Evolutionary conservation across 2,797 vertebrate genomes (phyloP).

Genomic region (Cryptoprocta ferox): DNA sequence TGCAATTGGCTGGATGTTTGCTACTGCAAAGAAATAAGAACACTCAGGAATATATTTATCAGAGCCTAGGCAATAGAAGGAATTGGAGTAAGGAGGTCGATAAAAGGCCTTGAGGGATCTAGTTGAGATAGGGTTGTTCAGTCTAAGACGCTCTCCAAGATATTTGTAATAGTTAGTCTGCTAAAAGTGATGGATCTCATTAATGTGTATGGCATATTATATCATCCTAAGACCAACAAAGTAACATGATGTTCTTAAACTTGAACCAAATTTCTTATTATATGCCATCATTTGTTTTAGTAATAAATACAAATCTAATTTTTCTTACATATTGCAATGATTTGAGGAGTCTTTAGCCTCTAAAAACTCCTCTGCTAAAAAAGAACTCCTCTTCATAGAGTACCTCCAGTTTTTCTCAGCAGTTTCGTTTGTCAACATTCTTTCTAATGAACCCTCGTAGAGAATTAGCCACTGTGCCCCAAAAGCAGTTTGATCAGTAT

Average conservation of each 20-base stretch:
- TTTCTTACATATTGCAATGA: neutral
- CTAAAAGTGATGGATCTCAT: neutral
- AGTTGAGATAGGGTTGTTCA: neutral
- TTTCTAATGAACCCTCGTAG: neutral
- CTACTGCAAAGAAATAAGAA: neutral
- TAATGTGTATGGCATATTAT: neutral
- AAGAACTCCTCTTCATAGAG: neutral
- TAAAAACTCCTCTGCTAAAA: neutral
- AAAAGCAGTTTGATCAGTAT: neutral
- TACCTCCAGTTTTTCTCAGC: neutral
- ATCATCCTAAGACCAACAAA: neutral
- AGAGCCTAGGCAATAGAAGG: neutral
- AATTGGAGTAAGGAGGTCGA: neutral
- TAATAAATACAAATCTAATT: neutral
- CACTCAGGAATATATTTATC: neutral
- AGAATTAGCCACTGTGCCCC: neutral
- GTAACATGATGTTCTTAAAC: neutral
- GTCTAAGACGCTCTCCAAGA: neutral
- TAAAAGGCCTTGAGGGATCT: neutral
- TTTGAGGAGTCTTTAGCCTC: neutral
- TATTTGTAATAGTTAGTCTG: neutral
- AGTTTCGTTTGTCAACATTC: neutral
- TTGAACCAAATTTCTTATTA: neutral
- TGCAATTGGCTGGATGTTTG: neutral
- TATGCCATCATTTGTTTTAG: neutral